These are phyloP conservation scores for Lytechinus pictus DNA, from an alignment of 35 echinoderm and acorn worm species.

Conservation along the genomic window DNA sequence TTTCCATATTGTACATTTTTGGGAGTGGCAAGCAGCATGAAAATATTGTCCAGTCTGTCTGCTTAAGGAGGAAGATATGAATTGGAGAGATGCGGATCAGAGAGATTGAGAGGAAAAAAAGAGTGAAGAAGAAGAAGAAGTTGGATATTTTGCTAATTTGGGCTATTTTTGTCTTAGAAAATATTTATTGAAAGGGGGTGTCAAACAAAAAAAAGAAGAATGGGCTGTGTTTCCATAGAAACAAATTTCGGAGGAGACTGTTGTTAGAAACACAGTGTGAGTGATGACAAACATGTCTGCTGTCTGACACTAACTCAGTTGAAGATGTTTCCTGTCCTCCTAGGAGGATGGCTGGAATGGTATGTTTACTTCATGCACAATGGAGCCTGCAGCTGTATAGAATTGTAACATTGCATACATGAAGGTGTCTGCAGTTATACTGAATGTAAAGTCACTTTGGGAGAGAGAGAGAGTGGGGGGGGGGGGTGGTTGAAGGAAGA, in stretches of 20 bases:
- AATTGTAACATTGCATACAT: background rate
- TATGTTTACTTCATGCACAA: constrained; percentile 5
- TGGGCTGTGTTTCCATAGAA: background rate
- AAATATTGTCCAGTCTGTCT: background rate
- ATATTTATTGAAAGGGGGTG: too few relatives aligned
- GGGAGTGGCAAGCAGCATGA: background rate
- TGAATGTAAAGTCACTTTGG: background rate
- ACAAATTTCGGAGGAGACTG: background rate
- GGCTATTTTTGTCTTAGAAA: too few relatives aligned
- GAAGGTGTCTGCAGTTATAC: background rate
- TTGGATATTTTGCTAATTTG: too few relatives aligned
- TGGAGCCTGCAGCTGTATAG: background rate
- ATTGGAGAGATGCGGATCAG: background rate
- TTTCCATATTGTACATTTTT: background rate
- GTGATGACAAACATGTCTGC: background rate
- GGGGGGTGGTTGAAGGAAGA: too few relatives aligned
- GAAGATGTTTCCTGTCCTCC: background rate
- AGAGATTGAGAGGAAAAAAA: background rate
- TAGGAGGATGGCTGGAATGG: background rate
- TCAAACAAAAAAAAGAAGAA: too few relatives aligned
- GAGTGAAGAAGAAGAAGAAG: too few relatives aligned
- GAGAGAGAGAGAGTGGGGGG: background rate
- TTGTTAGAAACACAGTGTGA: background rate
- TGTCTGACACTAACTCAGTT: background rate
- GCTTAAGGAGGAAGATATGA: background rate